phyloP scores from a whole-genome alignment of 2,113 vertebrate genomes.

The Tyrannus savana region DNA sequence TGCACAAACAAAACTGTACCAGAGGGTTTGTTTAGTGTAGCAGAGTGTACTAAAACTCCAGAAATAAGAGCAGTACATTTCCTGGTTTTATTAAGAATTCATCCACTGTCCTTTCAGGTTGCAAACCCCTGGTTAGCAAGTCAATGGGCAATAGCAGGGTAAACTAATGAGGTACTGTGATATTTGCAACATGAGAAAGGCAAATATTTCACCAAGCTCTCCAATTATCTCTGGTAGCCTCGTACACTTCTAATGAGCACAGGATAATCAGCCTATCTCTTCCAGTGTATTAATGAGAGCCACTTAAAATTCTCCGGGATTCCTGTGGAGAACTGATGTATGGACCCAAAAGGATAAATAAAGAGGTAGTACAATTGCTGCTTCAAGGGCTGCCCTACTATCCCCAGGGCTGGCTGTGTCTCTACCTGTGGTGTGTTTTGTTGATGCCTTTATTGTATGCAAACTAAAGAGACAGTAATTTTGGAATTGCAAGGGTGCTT shows the following conservation, averaged over 20 bases:
- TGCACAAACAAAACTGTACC: not conserved
- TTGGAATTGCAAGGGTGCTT: not conserved
- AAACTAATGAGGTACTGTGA: conserved; percentile 10
- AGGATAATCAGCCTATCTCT: conserved; percentile 32
- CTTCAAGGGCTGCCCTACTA: not conserved
- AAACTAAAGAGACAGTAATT: not conserved
- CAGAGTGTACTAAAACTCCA: not conserved
- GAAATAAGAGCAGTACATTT: not conserved
- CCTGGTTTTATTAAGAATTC: conserved; percentile 2
- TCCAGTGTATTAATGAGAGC: conserved; percentile 25
- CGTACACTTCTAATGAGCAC: conserved; percentile 23
- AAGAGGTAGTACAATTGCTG: not conserved
- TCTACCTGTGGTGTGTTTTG: not conserved
- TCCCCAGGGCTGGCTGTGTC: not conserved
- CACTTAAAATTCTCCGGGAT: conserved; percentile 46
- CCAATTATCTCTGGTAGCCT: conserved; percentile 53
- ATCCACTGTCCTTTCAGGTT: not conserved
- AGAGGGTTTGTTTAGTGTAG: not conserved
- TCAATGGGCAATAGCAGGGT: not conserved
- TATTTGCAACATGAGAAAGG: conserved; percentile 38
- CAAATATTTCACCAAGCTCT: conserved; percentile 48
- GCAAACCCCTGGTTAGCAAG: not conserved
- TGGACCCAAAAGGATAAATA: conserved; percentile 37
- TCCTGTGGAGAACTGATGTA: conserved; percentile 18
- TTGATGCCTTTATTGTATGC: not conserved